A percentile compares a stretch with the other conserved stretches of the same genome.
Conservation (phyloP, 1,140 invertebrate species). For the Scaptodrosophila lebanonensis region DNA sequence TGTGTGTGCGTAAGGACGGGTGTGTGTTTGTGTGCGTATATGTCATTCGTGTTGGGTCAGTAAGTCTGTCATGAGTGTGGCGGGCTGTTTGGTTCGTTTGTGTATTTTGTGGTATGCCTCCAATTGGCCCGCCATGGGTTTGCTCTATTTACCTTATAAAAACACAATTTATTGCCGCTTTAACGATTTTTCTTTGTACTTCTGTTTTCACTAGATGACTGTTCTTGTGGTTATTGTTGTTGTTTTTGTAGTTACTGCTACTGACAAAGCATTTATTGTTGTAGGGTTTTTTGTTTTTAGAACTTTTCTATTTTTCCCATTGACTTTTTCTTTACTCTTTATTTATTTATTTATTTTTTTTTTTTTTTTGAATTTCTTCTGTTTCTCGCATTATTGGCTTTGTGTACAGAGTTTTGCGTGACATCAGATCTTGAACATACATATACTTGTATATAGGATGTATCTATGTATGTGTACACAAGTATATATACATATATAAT, state of each 20-base stretch:
- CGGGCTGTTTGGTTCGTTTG: constrained; percentile 24
- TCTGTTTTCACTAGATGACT: constrained; percentile 2
- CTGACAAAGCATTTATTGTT: constrained; percentile 30
- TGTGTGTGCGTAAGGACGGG: constrained; percentile 9
- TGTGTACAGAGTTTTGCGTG: constrained; percentile 61
- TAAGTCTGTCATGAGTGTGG: constrained; percentile 50
- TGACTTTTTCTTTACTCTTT: constrained; percentile 33
- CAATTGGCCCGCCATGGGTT: constrained; percentile 66
- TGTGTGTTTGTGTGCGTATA: constrained; percentile 27
- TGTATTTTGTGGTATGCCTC: constrained; percentile 56
- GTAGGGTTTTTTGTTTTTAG: constrained; percentile 25
- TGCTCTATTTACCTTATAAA: constrained; percentile 73
- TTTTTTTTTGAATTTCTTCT: constrained; percentile 4
- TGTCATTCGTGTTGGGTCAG: constrained; percentile 33
- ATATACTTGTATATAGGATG: constrained; percentile 36
- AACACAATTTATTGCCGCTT: constrained; percentile 69
- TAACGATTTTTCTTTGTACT: constrained; percentile 55
- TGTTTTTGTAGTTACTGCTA: constrained; percentile 11
- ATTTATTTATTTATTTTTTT: constrained; percentile 24
- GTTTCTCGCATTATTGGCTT: constrained; percentile 50
- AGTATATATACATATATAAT: constrained; percentile 35
- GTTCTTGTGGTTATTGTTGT: constrained; percentile 4
- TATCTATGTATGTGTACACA: constrained; percentile 5
- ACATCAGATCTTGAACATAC: constrained; percentile 45
- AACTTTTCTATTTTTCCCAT: constrained; percentile 32